Conservation (phyloP, 1,140 invertebrate genomes). For the Sitodiplosis mosellana region DNA sequence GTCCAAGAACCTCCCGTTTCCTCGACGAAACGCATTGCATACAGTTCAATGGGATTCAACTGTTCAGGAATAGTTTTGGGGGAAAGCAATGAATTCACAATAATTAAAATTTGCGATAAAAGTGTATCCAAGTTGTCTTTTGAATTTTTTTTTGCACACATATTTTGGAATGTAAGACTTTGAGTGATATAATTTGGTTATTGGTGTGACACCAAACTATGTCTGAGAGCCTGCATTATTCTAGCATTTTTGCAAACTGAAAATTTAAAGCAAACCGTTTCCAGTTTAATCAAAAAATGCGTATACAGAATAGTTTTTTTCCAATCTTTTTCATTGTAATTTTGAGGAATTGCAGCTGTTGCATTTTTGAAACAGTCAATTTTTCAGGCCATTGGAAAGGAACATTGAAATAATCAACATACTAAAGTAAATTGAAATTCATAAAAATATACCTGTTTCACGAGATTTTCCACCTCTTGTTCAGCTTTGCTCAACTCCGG, state of each 20-base stretch:
- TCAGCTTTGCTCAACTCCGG: constrained; percentile 62
- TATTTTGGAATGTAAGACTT: constrained; percentile 12
- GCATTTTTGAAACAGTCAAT: background rate
- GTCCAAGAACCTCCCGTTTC: constrained; percentile 66
- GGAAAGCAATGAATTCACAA: background rate
- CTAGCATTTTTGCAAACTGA: background rate
- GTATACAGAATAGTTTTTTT: too few relatives aligned
- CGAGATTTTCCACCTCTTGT: constrained; percentile 59
- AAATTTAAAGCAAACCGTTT: background rate
- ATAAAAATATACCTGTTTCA: constrained; percentile 51
- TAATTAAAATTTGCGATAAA: background rate
- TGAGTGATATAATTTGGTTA: constrained; percentile 25
- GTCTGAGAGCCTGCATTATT: constrained; percentile 15
- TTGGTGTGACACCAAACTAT: constrained; percentile 13
- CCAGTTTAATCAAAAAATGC: background rate
- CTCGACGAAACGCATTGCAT: constrained; percentile 85
- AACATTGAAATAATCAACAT: background rate
- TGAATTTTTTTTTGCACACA: too few relatives aligned
- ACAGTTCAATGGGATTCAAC: constrained; percentile 80
- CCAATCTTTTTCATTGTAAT: too few relatives aligned
- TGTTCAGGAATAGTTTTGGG: constrained; percentile 22
- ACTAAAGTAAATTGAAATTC: too few relatives aligned
- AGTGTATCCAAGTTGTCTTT: too few relatives aligned
- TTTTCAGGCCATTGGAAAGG: background rate
- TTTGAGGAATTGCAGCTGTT: background rate